These are phyloP conservation scores for Balearica regulorum DNA, from an alignment of 2,797 vertebrate species.

Conservation along the genomic window DNA sequence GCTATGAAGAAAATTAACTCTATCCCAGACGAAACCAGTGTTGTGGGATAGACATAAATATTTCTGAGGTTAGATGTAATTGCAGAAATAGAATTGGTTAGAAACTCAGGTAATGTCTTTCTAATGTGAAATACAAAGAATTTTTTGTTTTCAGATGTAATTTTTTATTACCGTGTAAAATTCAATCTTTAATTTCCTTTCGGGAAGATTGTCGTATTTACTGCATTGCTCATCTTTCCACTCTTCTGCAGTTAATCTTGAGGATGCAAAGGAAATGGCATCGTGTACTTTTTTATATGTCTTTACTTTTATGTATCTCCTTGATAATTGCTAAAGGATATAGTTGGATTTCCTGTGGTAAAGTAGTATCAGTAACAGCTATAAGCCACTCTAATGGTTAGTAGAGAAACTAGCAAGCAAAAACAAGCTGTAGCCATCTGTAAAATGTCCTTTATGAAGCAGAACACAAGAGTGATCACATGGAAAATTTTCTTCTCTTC, in stretches of 20 bases:
- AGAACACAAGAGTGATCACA: not conserved
- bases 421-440: not conserved
- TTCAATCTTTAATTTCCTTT: not conserved
- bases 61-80: not conserved
- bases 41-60: not conserved
- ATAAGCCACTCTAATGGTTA: not conserved
- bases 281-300: not conserved
- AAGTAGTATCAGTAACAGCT: not conserved
- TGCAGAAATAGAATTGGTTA: not conserved
- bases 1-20: not conserved
- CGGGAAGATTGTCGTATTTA: not conserved
- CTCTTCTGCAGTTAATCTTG: not conserved
- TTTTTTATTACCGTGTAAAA: not conserved
- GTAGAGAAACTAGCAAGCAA: not conserved
- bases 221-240: not conserved
- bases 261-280: not conserved
- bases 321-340: not conserved
- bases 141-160: not conserved
- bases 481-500: not conserved
- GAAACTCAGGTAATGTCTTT: not conserved
- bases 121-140: not conserved
- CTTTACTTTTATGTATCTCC: not conserved
- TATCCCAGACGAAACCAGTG: not conserved
- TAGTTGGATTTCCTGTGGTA: not conserved
- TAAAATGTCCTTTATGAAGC: not conserved